Evolutionary conservation across 2,797 vertebrate species (phyloP).

Genomic region (Cyclopterus lumpus): DNA sequence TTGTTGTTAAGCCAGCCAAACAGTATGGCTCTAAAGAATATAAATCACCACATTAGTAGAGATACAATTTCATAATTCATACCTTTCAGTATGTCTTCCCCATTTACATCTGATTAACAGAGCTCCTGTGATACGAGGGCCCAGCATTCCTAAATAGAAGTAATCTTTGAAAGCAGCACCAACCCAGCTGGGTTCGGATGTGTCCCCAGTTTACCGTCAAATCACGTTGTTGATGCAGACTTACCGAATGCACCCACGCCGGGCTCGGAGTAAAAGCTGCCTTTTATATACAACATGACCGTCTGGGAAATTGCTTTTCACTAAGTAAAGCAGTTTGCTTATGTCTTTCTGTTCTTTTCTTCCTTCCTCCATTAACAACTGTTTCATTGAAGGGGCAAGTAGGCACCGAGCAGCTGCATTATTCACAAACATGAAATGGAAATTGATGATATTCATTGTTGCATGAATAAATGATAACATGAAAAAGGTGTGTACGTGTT

Average conservation of each 20-base stretch:
- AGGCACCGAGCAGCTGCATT: conserved; percentile 30
- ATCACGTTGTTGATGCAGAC: conserved; percentile 47
- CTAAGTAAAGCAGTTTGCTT: conserved; percentile 8
- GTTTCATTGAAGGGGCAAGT: conserved; percentile 30
- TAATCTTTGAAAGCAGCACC: conserved; percentile 46
- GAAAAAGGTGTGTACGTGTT: conserved; percentile 31
- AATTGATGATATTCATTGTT: conserved; percentile 37
- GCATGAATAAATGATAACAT: conserved; percentile 54
- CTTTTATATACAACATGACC: conserved; percentile 17
- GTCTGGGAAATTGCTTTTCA: conserved; percentile 30
- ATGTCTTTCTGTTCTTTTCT: not conserved
- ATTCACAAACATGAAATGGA: conserved; percentile 46
- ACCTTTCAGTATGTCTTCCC: conserved; percentile 24
- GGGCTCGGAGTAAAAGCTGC: conserved; percentile 8
- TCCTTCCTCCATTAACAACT: conserved; percentile 34
- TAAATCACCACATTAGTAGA: conserved; percentile 37
- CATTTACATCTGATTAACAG: conserved; percentile 30
- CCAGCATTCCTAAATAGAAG: conserved; percentile 27
- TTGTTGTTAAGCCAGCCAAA: conserved; percentile 30
- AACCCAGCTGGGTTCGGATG: conserved; percentile 45
- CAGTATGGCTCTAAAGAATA: conserved; percentile 27
- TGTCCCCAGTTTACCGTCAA: conserved; percentile 40
- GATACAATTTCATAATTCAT: conserved; percentile 37
- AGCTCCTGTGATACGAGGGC: conserved; percentile 22
- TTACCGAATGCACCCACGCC: conserved; percentile 36